Evolutionary conservation across 2,888 invertebrate genomes (phyloP).

Genomic region (Amphipoea lucens): DNA sequence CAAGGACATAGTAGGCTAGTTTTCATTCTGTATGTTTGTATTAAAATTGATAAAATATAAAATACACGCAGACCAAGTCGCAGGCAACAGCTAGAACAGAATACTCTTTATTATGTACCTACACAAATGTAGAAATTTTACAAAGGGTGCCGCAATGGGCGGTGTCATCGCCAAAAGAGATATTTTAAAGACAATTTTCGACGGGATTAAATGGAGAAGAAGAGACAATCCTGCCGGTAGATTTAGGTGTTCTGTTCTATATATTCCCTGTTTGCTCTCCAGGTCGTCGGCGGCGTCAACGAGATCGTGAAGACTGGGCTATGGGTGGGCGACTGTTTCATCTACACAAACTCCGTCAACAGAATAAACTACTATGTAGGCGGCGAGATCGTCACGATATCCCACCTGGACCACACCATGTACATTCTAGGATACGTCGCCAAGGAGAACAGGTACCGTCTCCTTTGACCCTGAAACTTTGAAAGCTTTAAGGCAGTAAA

Average conservation of each 20-base stretch:
- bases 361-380: slow-evolving; percentile 99
- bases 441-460: slow-evolving; percentile 94
- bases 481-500: neutral
- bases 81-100: neutral
- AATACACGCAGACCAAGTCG: neutral
- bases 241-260: neutral
- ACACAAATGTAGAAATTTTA: neutral
- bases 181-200: neutral
- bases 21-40: neutral
- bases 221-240: neutral
- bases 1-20: neutral
- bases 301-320: slow-evolving; percentile 98
- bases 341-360: slow-evolving; percentile 99
- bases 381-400: slow-evolving; percentile 99
- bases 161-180: neutral
- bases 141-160: too few relatives aligned
- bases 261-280: neutral
- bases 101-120: neutral
- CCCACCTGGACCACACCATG: slow-evolving; percentile 99
- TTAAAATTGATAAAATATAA: neutral
- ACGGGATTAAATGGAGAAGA: neutral
- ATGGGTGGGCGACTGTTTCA: slow-evolving; percentile 99
- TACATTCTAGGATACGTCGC: slow-evolving; percentile 99
- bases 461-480: neutral
- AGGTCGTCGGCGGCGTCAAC: slow-evolving; percentile 96